phyloP scores from a whole-genome alignment of 2,888 invertebrate genomes.

The Meiosimyza platycephala region DNA sequence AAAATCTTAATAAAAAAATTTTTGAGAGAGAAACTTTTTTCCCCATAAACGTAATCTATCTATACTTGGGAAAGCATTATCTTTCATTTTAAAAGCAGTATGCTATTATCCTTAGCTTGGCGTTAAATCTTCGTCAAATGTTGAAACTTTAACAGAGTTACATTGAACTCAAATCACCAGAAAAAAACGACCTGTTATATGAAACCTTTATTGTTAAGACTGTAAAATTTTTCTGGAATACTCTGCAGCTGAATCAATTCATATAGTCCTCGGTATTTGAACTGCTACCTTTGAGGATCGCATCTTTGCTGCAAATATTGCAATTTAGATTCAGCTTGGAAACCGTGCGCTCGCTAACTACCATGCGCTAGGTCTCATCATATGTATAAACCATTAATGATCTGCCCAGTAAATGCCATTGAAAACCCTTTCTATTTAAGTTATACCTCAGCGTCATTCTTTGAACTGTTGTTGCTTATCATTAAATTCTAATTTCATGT shows the following conservation, averaged over 20 bases:
- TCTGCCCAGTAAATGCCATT: neutral
- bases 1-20: constrained; percentile 3
- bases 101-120: too few species aligned
- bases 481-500: constrained; percentile 53
- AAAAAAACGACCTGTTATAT: too few species aligned
- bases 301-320: constrained; percentile 27
- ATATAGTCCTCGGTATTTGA: too few species aligned
- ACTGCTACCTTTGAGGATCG: neutral
- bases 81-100: too few species aligned
- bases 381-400: neutral
- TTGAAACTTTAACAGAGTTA: too few species aligned
- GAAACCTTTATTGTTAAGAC: too few species aligned
- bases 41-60: neutral
- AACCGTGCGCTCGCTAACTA: neutral
- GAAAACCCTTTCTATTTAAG: neutral
- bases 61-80: neutral
- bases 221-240: too few species aligned
- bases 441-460: constrained; percentile 44
- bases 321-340: neutral
- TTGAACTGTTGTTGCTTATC: constrained; percentile 53
- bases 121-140: too few species aligned
- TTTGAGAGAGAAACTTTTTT: constrained; percentile 31
- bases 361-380: too few species aligned
- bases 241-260: too few species aligned
- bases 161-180: too few species aligned